Base-by-base conservation (phyloP, 2,888 invertebrate genomes). In the Eristalis pertinax region DNA sequence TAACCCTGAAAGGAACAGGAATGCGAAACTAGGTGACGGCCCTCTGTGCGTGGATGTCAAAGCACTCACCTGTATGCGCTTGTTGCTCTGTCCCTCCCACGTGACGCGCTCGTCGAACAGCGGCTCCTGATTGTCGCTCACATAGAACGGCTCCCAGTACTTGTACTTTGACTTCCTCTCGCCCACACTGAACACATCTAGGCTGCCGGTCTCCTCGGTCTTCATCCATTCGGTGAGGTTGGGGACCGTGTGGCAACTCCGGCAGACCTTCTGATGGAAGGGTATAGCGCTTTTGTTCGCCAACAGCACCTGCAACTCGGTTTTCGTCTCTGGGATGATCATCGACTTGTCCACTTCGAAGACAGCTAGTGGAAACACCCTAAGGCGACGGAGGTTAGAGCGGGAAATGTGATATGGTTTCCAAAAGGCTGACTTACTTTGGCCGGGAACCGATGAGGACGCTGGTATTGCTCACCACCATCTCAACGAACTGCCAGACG, bases 71-170 rank as follows among this genome's bases (percentile, higher is more conserved):
- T 92, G 92, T 79, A 92, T 91, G 0, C 92, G 90, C 74, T 92
- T 92, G 69, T 92, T 91, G 1, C 91, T 91, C 93, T 97, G 97
- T 11, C 98, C 98, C 91, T 98, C 98, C 98, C 98, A 98, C 90
- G 96, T 97, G 83, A 98, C 95, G 89, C 98, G 94, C 92, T 98
- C 98, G 90, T 98, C 98, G 92, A 98, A 98, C 76, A 96, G 93
- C 0, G 98, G 97, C 88, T 97, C 97, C n/a, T 94, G 93, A 91
- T 98, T 96, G 0, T 97, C 97, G 26, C 98, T 98, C 73, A 98
- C 96, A 91, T 96, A 98, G 90, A 98, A 97, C 1, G 98, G 98
- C 92, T 98, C 98, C 98, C 98, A 98, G 90, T 96, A 95, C 13
- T 95, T 93, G 91, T 94, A 96, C 89, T 94, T 94, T 1, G 95